Evolutionary conservation across 2,113 vertebrate genomes (phyloP), one percentile per base, ranked within the genome.

Genomic region (Malurus melanocephalus): DNA sequence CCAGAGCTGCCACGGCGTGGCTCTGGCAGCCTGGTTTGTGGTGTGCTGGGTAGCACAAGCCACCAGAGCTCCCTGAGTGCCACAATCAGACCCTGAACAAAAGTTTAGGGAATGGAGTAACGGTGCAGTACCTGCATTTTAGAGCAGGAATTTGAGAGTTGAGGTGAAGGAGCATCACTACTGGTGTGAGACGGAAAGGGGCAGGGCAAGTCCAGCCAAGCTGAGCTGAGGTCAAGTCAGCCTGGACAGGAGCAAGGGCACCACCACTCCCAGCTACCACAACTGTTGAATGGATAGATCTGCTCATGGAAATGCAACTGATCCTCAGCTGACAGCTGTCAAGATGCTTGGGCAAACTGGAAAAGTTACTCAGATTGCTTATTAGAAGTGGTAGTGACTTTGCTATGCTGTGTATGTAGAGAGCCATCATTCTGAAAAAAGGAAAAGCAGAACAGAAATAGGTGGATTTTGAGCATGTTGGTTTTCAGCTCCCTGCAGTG

Each of bases 21-120:
- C 51, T 48, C 38, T 1, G 2, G 28, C 57, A 62, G 59, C 56
- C 48, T 66, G 57, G 33, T 33, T 56, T 1, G 1, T 2, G 7
- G 5, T 27, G 19, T 52, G 52, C 48, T 2, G 6, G 38, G 22
- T 6, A 20, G n/a, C 19, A 11, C 0, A 0, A 45, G 49, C 55
- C 38, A 46, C 23, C 66, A 60, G 61, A 74, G 28, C 71, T 83
- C 68, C 5, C 0, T 18, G 7, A 55, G 53, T 16, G 16, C 11
- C 46, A 38, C 21, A 5, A 7, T 20, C 24, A 30, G 16, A 80
- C 26, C 46, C 28, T 61, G n/a, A 73, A 56, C 16, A 59, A 46
- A 55, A 77, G 17, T n/a, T 4, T 11, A 5, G 26, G 5, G 10
- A 19, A 23, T 16, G 38, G 27, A 49, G 43, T 7, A 27, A 35